Conservation (phyloP, 2,113 vertebrate genomes). For the Phycodurus eques region DNA sequence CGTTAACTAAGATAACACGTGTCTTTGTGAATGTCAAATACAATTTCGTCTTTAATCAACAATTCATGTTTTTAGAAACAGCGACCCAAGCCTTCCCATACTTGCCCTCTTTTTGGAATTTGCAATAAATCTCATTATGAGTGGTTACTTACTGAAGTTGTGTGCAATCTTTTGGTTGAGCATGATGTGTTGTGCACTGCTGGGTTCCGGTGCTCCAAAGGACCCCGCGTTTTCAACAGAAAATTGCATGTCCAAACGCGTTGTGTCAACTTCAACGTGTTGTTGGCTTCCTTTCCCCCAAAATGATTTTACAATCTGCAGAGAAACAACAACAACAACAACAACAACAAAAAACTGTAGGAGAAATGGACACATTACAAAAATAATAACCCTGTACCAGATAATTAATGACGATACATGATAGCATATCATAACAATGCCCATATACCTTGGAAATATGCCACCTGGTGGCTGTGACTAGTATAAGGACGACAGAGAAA, state of each 20-base stretch:
- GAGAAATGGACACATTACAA: background rate
- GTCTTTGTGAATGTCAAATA: no score
- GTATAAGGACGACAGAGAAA: no score
- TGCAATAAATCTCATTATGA: background rate
- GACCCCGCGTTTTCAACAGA: constrained; percentile 44
- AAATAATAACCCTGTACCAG: background rate
- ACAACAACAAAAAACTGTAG: background rate
- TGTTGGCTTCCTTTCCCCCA: constrained; percentile 59
- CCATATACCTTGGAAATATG: background rate
- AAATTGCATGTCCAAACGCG: constrained; percentile 70
- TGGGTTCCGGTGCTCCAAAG: constrained; percentile 21
- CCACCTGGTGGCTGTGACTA: background rate
- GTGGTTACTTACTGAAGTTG: constrained; percentile 77
- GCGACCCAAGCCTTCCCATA: no score
- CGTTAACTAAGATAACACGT: no score
- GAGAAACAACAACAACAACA: constrained; percentile 35
- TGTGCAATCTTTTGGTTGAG: constrained; percentile 72
- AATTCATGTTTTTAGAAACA: no score
- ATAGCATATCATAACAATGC: background rate
- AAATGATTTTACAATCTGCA: constrained; percentile 78
- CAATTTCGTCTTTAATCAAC: no score
- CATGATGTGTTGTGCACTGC: constrained; percentile 66
- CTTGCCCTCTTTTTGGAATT: no score
- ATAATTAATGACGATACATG: no score
- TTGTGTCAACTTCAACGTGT: constrained; percentile 61